Percentiles rank a stretch among this genome's conserved stretches.
Conservation (phyloP, 2,113 vertebrate genomes). For the Syngnathus typhle region DNA sequence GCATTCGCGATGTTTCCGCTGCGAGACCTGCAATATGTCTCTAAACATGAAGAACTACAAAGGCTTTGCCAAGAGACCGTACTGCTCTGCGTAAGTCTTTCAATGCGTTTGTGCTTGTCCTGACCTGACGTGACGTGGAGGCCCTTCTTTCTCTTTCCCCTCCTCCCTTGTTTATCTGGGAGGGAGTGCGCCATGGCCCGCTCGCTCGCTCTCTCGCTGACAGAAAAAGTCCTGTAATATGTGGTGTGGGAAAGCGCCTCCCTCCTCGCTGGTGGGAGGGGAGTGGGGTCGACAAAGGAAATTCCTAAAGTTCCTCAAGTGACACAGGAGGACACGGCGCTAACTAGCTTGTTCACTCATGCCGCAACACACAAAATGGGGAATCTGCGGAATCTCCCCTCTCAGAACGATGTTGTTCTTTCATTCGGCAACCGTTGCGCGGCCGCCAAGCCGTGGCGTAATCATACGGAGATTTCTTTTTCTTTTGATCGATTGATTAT, state of each 20-base stretch:
- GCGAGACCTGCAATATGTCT: constrained; percentile 98
- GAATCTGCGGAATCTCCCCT: constrained; percentile 48
- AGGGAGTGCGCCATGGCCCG: not conserved
- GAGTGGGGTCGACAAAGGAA: constrained; percentile 56
- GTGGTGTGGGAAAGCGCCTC: constrained; percentile 61
- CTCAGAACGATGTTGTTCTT: constrained; percentile 21
- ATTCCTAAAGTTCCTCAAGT: constrained; percentile 69
- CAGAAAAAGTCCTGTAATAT: constrained; percentile 34
- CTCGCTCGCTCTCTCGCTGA: constrained; percentile 29
- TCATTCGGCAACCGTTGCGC: not conserved
- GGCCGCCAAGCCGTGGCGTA: not conserved
- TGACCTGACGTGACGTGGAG: constrained; percentile 29
- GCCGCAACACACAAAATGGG: constrained; percentile 35
- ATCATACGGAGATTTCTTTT: no score
- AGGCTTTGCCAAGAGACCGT: constrained; percentile 97
- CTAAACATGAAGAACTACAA: constrained; percentile 99
- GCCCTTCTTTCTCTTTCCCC: constrained; percentile 35
- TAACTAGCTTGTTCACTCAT: constrained; percentile 51
- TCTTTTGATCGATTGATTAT: no score
- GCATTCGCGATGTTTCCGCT: constrained; percentile 99
- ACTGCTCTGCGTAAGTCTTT: constrained; percentile 95
- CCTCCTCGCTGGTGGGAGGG: constrained; percentile 14
- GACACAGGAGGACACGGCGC: constrained; percentile 48
- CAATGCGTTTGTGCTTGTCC: constrained; percentile 18
- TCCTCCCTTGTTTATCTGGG: constrained; percentile 39